A percentile compares a stretch with the other conserved stretches of the same genome.
These are phyloP conservation scores for Arbacia lixula DNA, from an alignment of 53 echinoderm and acorn worm genomes.

Conservation along the genomic window DNA sequence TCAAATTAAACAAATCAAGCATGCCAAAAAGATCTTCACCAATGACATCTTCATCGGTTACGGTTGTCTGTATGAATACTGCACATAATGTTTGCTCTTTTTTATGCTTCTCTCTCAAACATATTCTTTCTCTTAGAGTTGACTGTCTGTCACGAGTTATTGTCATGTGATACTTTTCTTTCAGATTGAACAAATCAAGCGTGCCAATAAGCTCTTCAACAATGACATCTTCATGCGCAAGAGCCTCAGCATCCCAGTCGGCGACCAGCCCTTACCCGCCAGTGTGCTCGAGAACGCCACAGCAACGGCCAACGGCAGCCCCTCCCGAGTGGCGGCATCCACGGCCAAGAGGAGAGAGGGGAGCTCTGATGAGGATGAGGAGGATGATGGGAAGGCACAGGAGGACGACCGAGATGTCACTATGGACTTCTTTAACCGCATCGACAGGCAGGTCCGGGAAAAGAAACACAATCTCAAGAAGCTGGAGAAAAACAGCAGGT, in stretches of 20 bases:
- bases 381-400: constrained; percentile 57
- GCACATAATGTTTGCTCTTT: too few species aligned
- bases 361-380: constrained; percentile 51
- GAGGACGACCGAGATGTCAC: constrained; percentile 64
- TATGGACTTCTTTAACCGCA: constrained; percentile 97
- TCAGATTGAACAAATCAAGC: constrained; percentile 89
- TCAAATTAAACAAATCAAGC: too few species aligned
- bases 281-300: constrained; percentile 91
- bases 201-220: constrained; percentile 96
- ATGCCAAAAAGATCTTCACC: too few species aligned
- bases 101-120: too few species aligned
- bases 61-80: too few species aligned
- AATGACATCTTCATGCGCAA: constrained; percentile 93
- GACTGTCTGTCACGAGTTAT: too few species aligned
- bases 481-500: constrained; percentile 92
- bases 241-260: constrained; percentile 92
- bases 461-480: constrained; percentile 71
- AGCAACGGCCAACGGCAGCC: constrained; percentile 75
- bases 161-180: too few species aligned
- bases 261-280: constrained; percentile 95
- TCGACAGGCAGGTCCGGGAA: constrained; percentile 82
- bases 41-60: too few species aligned
- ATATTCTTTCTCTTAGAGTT: too few species aligned
- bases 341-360: constrained; percentile 59
- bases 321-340: constrained; percentile 24